Evolutionary conservation across 2,888 invertebrate genomes (phyloP).

Genomic region (Tetramorium bicarinatum): DNA sequence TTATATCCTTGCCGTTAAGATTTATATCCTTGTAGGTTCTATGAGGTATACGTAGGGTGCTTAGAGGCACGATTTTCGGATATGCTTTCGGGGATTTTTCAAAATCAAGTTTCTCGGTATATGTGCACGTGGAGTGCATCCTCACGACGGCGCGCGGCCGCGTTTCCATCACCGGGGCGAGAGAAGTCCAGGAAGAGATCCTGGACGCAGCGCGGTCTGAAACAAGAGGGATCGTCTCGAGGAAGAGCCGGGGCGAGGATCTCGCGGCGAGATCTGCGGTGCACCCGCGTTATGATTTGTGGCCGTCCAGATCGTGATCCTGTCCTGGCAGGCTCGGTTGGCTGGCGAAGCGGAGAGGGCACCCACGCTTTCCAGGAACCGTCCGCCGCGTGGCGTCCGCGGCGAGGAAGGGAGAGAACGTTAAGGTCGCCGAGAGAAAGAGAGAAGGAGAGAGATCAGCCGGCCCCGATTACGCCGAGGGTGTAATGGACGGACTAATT

Average conservation of each 20-base stretch:
- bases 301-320: constrained; percentile 82
- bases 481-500: constrained; percentile 86
- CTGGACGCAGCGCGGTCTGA: constrained; percentile 26
- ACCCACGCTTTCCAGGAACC: constrained; percentile 84
- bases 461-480: constrained; percentile 80
- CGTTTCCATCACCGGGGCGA: constrained; percentile 42
- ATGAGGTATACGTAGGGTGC: neutral
- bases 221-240: constrained; percentile 55
- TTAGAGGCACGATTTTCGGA: constrained; percentile 9
- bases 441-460: constrained; percentile 74
- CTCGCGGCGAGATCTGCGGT: constrained; percentile 77
- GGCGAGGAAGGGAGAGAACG: constrained; percentile 29
- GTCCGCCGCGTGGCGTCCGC: constrained; percentile 65
- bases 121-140: constrained; percentile 24
- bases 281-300: constrained; percentile 83
- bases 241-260: constrained; percentile 70
- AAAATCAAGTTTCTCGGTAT: neutral
- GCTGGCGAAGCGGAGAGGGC: constrained; percentile 71
- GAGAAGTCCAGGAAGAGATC: constrained; percentile 47
- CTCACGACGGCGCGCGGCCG: constrained; percentile 27
- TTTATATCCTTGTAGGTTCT: neutral
- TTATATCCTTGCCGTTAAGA: constrained; percentile 15
- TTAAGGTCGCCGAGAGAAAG: constrained; percentile 42
- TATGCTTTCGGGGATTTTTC: neutral
- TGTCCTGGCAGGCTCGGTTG: constrained; percentile 72